Percentiles rank a stretch among this genome's conserved stretches.
These are phyloP conservation scores for Luidia sarsii DNA, from an alignment of 53 echinoderm and acorn worm genomes.

Conservation along the genomic window DNA sequence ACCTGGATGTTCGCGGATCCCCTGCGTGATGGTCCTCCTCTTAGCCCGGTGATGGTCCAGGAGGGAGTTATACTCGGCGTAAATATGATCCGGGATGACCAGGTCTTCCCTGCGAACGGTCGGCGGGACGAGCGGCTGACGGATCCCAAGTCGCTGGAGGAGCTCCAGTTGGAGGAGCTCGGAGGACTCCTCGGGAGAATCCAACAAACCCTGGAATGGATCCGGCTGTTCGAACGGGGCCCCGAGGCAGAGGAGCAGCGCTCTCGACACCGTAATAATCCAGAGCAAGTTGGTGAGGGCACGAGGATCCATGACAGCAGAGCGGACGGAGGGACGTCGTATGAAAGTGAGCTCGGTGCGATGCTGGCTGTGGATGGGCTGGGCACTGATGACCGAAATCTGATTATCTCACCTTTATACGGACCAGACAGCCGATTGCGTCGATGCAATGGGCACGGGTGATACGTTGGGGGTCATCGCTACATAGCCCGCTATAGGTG, in stretches of 20 bases:
- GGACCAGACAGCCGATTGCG: slow-evolving; percentile 31
- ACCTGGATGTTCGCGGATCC: slow-evolving; percentile 83
- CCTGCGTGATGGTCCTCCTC: slow-evolving; percentile 67
- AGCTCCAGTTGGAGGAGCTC: slow-evolving; percentile 58
- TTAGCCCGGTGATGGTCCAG: slow-evolving; percentile 66
- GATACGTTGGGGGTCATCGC: not conserved
- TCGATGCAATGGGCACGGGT: slow-evolving; percentile 29
- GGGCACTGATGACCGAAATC: slow-evolving; percentile 8
- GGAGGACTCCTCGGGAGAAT: not conserved
- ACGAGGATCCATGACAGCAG: slow-evolving; percentile 15
- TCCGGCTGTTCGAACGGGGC: slow-evolving; percentile 7
- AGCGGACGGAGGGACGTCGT: not conserved
- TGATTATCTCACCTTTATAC: slow-evolving; percentile 42
- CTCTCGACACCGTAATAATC: slow-evolving; percentile 16
- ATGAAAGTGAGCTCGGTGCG: slow-evolving; percentile 7
- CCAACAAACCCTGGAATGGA: slow-evolving; percentile 24
- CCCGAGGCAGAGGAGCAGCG: slow-evolving; percentile 7
- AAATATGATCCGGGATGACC: slow-evolving; percentile 74
- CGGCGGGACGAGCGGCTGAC: slow-evolving; percentile 55
- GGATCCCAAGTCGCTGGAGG: slow-evolving; percentile 62
- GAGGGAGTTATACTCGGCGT: slow-evolving; percentile 70
- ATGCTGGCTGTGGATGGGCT: slow-evolving; percentile 1
- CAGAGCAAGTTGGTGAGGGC: not conserved
- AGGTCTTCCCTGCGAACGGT: slow-evolving; percentile 60
- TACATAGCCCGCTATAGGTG: slow-evolving; percentile 34